Evolutionary conservation across 2,797 vertebrate genomes (phyloP).

Genomic region (Cheirogaleus major): DNA sequence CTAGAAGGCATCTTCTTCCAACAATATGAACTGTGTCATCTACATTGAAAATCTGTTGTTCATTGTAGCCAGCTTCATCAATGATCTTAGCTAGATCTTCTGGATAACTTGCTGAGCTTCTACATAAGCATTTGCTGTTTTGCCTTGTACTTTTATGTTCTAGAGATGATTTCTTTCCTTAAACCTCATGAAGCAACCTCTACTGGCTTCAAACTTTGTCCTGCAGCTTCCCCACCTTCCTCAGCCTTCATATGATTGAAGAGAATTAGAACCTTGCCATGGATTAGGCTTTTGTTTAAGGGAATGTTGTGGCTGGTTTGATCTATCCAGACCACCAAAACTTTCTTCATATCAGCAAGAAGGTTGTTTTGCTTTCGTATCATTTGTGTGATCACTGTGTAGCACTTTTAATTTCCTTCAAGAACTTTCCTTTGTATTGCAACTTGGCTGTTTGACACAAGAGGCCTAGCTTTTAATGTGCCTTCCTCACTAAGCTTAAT

Average conservation of each 20-base stretch:
- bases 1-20: background rate
- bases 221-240: background rate
- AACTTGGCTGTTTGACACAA: background rate
- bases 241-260: background rate
- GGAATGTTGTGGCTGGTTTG: background rate
- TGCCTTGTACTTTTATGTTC: background rate
- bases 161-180: background rate
- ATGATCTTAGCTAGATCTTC: background rate
- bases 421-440: background rate
- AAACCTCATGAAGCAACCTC: background rate
- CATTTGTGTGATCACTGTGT: background rate
- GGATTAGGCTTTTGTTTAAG: background rate
- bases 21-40: background rate
- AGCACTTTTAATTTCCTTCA: background rate
- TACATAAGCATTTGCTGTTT: background rate
- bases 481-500: background rate
- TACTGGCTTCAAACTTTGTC: background rate
- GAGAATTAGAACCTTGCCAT: background rate
- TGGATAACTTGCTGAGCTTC: background rate
- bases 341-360: background rate
- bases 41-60: background rate
- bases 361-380: background rate
- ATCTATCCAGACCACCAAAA: background rate
- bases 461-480: background rate
- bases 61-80: too few species aligned